A percentile compares a stretch with the other conserved stretches of the same genome.
Conservation (phyloP, 1,140 invertebrate genomes). For the Sitophilus oryzae region DNA sequence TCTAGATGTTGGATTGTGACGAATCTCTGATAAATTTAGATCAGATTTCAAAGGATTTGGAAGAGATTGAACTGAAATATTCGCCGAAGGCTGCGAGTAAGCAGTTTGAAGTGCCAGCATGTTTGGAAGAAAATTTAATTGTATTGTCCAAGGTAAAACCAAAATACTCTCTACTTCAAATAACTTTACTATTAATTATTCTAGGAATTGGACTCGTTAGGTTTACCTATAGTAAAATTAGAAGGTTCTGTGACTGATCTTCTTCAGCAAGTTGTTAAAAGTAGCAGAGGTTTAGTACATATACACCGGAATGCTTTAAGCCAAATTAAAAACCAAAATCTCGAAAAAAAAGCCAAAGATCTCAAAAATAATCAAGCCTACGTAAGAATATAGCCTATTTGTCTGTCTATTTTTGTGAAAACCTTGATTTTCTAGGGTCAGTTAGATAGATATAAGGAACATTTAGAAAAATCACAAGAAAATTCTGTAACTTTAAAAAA, state of each 20-base stretch:
- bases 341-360: conserved; percentile 17
- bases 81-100: conserved; percentile 8
- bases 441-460: conserved; percentile 15
- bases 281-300: conserved; percentile 22
- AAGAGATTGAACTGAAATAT: conserved; percentile 29
- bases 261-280: conserved; percentile 19
- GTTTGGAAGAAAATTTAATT: conserved; percentile 13
- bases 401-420: too few species aligned
- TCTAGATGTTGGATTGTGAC: not conserved
- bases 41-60: conserved; percentile 22
- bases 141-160: conserved; percentile 23
- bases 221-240: conserved; percentile 23
- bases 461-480: conserved; percentile 14
- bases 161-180: not conserved
- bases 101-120: conserved; percentile 3
- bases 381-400: too few species aligned
- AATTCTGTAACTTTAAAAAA: conserved; percentile 20
- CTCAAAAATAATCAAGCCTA: conserved; percentile 23
- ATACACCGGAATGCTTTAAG: conserved; percentile 24
- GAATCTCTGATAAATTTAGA: conserved; percentile 2
- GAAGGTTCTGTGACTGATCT: conserved; percentile 13
- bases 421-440: too few species aligned
- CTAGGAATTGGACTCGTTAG: conserved; percentile 30
- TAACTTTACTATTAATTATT: conserved; percentile 13
- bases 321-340: conserved; percentile 21